A percentile compares a stretch with the other conserved stretches of the same genome.
phyloP scores from a whole-genome alignment of 2,888 invertebrate species.

The Oscheius sp. region DNA sequence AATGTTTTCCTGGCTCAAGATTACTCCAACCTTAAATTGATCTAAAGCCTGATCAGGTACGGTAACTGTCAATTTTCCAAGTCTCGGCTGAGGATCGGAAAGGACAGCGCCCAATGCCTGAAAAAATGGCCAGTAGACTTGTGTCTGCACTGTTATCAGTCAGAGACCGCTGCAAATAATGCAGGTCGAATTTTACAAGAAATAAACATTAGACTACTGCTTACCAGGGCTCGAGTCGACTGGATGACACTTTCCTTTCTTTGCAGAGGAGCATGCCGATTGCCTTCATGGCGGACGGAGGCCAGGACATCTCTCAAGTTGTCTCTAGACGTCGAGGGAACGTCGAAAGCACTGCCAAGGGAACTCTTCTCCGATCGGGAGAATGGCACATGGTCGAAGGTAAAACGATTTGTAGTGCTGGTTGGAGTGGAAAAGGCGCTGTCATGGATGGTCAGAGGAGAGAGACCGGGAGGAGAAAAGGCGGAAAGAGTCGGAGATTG shows the following conservation, averaged over 20 bases:
- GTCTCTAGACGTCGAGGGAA: slow-evolving; percentile 21
- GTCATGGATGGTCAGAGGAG: slow-evolving; percentile 67
- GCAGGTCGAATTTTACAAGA: background rate
- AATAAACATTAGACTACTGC: background rate
- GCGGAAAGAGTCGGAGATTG: slow-evolving; percentile 38
- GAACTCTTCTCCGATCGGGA: slow-evolving; percentile 23
- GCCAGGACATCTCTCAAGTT: slow-evolving; percentile 22
- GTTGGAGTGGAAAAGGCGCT: slow-evolving; percentile 62
- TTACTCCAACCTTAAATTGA: slow-evolving; percentile 9
- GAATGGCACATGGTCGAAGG: slow-evolving; percentile 59
- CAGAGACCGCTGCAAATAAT: slow-evolving; percentile 1
- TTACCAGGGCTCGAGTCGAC: slow-evolving; percentile 15
- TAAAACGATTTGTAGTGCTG: slow-evolving; percentile 47
- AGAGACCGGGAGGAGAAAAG: slow-evolving; percentile 68
- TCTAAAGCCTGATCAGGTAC: slow-evolving; percentile 12
- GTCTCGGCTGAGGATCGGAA: slow-evolving; percentile 27
- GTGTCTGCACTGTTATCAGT: too few species aligned
- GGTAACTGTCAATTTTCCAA: slow-evolving; percentile 15
- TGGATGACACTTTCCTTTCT: slow-evolving; percentile 38
- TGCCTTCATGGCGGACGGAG: slow-evolving; percentile 19
- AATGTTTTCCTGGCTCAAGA: background rate
- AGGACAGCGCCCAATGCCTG: slow-evolving; percentile 25
- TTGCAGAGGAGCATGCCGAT: slow-evolving; percentile 20
- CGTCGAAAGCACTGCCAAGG: slow-evolving; percentile 31
- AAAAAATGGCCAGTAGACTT: background rate